Evolutionary conservation across 2,113 vertebrate genomes (phyloP), one percentile per base, ranked within the genome.

Genomic region (Serilophus lunatus): DNA sequence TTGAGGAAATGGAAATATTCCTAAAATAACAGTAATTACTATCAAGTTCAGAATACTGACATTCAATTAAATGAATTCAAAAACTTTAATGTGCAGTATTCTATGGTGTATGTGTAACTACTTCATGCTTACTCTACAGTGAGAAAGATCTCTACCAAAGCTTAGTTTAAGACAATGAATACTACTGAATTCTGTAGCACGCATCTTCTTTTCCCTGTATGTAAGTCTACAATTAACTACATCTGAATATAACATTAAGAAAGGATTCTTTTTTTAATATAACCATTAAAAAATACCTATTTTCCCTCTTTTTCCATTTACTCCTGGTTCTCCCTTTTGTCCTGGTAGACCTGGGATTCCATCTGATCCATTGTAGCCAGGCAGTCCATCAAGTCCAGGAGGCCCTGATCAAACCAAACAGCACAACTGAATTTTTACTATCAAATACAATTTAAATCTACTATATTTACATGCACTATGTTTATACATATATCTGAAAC

Each of bases 341-440:
- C 99, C 99, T 24, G 98, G 98, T 36, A 93, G 66, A 35, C 99
- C 99, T 33, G 98, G 98, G 45, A 95, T 80, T 75, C 99, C 99
- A 72, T 99, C 98, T 44, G 98, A 98, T 63, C 99, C 99, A 19
- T 99, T 99, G 94, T 98, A 91, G 60, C 99, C 99, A 9, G 98
- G 98, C 60, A 98, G 60, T 17, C 99, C 99, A 66, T 97, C 97
- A 2, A 76, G 72, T 66, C 99, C 99, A 4, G 99, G 98, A 70
- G 98, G 97, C 49, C 99, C 99, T 99, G 92, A 36, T 84, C 65
- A 79, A 91, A 71, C 7, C 86, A 94, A 86, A 47, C 4, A 54
- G 47, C 5, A 49, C 7, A 51, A 61, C 3, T 66, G 31, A 60
- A 68, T 78, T 75, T 56, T 49, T 49, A 49, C 35, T 60, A 10